These are phyloP conservation scores for Antheraea pernyi DNA, from an alignment of 1,140 invertebrate species.

Conservation along the genomic window DNA sequence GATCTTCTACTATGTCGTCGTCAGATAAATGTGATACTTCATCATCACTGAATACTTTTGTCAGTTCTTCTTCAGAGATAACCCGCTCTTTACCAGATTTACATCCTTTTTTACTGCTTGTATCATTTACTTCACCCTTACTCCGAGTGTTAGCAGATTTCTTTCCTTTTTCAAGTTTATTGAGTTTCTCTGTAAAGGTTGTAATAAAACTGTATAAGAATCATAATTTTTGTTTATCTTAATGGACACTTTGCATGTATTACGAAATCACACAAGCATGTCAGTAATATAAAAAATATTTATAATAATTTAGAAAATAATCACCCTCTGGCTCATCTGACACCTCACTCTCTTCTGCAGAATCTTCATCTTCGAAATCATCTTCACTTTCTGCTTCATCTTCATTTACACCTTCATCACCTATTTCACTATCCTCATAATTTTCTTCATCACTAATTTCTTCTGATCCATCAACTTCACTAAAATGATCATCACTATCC, in stretches of 20 bases:
- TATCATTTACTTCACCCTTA: conserved; percentile 10
- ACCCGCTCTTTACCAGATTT: conserved; percentile 43
- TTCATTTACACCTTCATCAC: conserved; percentile 28
- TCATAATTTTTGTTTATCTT: too few species aligned
- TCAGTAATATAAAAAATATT: too few species aligned
- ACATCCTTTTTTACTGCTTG: conserved; percentile 18
- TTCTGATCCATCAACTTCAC: conserved; percentile 38
- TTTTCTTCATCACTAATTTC: conserved; percentile 26
- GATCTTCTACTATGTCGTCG: conserved; percentile 50
- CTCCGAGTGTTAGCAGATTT: conserved; percentile 15
- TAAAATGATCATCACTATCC: conserved; percentile 24
- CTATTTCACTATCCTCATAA: conserved; percentile 32
- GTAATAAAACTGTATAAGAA: neutral
- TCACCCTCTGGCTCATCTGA: conserved; percentile 11
- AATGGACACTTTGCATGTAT: too few species aligned
- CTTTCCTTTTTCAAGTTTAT: conserved; percentile 26
- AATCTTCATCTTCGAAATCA: neutral
- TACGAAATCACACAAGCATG: too few species aligned
- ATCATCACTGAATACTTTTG: conserved; percentile 71
- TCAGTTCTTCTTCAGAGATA: conserved; percentile 52
- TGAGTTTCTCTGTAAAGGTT: conserved; percentile 29
- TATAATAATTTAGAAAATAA: neutral
- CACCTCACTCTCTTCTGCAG: conserved; percentile 16
- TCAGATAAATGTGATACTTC: conserved; percentile 61
- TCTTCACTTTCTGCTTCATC: conserved; percentile 14